These are phyloP conservation scores for Lathamus discolor DNA, from an alignment of 2,113 vertebrate species.

Conservation along the genomic window DNA sequence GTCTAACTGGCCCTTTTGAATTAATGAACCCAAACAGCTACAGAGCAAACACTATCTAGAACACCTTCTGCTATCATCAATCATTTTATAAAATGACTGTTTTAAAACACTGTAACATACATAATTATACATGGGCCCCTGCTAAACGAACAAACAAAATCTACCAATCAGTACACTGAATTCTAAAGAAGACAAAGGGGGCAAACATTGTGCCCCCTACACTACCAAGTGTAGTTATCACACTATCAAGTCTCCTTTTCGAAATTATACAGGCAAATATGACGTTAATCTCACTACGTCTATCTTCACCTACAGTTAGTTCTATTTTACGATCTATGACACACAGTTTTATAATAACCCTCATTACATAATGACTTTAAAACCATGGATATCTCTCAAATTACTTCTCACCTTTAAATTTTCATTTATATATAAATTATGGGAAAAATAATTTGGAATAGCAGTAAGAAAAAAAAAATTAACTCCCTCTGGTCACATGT, in stretches of 20 bases:
- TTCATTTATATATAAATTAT: neutral
- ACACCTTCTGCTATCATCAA: neutral
- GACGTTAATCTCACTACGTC: neutral
- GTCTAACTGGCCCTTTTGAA: neutral
- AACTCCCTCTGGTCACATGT: neutral
- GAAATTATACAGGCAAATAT: neutral
- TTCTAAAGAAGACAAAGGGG: neutral
- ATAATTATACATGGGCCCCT: neutral
- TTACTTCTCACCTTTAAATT: neutral
- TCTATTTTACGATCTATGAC: neutral
- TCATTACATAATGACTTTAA: neutral
- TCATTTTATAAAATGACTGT: neutral
- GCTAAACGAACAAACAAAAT: neutral
- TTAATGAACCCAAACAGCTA: neutral
- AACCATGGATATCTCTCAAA: neutral
- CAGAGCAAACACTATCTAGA: neutral
- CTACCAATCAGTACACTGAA: neutral
- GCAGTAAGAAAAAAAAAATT: neutral
- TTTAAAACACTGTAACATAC: neutral
- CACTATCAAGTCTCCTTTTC: neutral
- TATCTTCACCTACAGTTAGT: neutral
- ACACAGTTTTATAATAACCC: neutral
- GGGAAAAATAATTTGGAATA: neutral
- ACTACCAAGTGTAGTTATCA: neutral
- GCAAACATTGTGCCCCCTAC: neutral